Base-by-base conservation (phyloP, 2,888 invertebrate species). In the Embidobia sp. region DNA sequence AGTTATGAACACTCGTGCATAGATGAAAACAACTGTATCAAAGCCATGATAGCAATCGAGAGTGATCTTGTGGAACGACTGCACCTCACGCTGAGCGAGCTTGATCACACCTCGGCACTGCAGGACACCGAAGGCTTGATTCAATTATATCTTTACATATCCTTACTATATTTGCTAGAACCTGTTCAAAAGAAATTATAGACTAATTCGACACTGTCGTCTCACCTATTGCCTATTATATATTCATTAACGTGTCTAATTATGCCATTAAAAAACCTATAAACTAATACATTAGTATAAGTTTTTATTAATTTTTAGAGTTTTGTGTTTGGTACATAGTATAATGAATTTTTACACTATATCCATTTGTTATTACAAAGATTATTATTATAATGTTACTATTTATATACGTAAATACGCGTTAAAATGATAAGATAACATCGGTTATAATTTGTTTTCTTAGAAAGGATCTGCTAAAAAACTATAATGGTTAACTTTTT, bases 81-180 rank as follows among this genome's bases (percentile, higher is more conserved):
- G 73, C 79, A 79, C 81, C 80, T 85, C 86, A 85, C 81, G 86
- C 86, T 86, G 86, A 69, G 86, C 81, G 82, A 81, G 82, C 82
- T 81, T 79, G 86, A 85, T 86, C 86, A 86, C 86, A 87, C 86
- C 86, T 86, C 82, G 77, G 78, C 85, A 74, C 85, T 59, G 81
- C 84, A 78, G 86, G 87, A 84, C 80, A 82, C 80, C 86, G 81
- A 78, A 81, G 79, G 80, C 82, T 83, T 85, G 84, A 87, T 87
- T 87, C 85, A 86, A 87, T 86, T 85, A 86, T 83, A 83, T 80
- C 82, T 81, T 81, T 73, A 72, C 79, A 57, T 72, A 70, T 78
- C 67, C 72, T 51, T 76, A 67, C 70, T 69, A 74, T 78, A 69
- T 74, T 80, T 78, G 76, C 79, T 78, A 77, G 76, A 80, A 82